phyloP scores from a whole-genome alignment of 2,113 vertebrate genomes.

The Notarius quadriscutis region DNA sequence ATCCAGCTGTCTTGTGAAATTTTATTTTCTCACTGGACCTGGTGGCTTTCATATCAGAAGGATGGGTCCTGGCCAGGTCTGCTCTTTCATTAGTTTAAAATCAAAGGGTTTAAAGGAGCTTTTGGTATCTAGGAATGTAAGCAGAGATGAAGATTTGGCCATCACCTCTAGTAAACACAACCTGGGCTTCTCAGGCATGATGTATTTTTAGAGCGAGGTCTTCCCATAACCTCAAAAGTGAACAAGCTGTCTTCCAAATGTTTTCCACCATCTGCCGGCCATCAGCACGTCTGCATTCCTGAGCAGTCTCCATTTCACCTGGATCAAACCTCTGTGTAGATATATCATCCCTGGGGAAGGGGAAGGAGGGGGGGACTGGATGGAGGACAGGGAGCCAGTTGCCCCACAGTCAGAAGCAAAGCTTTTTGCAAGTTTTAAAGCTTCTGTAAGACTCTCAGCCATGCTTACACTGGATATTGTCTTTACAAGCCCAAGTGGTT shows the following conservation, averaged over 20 bases:
- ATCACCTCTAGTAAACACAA: background rate
- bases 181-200: background rate
- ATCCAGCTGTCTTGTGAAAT: background rate
- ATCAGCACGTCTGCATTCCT: slow-evolving; percentile 76
- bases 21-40: background rate
- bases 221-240: slow-evolving; percentile 45
- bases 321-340: slow-evolving; percentile 53
- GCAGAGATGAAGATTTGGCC: background rate
- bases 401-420: background rate
- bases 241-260: slow-evolving; percentile 69
- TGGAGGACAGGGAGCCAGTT: slow-evolving; percentile 12
- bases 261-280: slow-evolving; percentile 74
- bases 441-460: background rate
- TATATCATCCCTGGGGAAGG: slow-evolving; percentile 44
- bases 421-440: background rate
- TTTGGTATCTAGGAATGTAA: background rate
- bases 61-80: no score
- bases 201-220: slow-evolving; percentile 48
- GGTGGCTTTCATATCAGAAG: background rate
- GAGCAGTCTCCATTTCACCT: slow-evolving; percentile 70
- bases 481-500: background rate
- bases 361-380: background rate
- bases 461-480: background rate
- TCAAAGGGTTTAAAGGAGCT: background rate
- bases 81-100: background rate